Evolutionary conservation across 1,140 invertebrate species (phyloP), one percentile per base, ranked within the genome.

Genomic region (Bathynomus jamesi): DNA sequence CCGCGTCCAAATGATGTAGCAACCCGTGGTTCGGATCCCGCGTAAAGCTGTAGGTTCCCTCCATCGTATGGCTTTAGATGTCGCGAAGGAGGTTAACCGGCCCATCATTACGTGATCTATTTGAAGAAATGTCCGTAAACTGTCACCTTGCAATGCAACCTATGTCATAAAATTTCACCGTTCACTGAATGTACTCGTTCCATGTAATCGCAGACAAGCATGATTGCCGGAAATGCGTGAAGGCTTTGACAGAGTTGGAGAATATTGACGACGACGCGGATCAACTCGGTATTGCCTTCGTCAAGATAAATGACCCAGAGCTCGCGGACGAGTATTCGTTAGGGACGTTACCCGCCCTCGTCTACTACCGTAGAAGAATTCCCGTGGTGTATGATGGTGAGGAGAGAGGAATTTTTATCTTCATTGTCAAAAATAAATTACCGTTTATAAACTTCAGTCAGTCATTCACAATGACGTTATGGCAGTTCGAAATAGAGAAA

Each of bases 251-350:
- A 21, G 81, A 80, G 73, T 82, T 96, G 81, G 94, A 96, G 82
- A 95, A 96, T 83, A 95, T 96, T 79, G 93, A 95, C 80, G 93
- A 95, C 80, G 94, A 96, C 83, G 94, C 94, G n/a, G 94, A 95
- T 83, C 92, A 95, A 81, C 85, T 96, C 71, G 93, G 92, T 62
- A 95, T 96, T 80, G 93, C 92, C 73, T 96, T 96, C 81, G 94
- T 96, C 27, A 96, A 96, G 83, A 95, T 96, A 79, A 90, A 93
- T 76, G 94, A 96, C 81, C 91, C 95, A 83, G 87, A 88, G 79
- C 84, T 96, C 71, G 92, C 93, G 69, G 91, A 95, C 81, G 93
- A 96, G 82, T 96, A 96, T 84, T 94, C 92, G 84, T 85, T 96
- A 79, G 92, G 91, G 78, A 85, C 88, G 65, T 84, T 96, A 77